Base-by-base conservation (phyloP, 2,888 invertebrate genomes). In the Phlogophora meticulosa region DNA sequence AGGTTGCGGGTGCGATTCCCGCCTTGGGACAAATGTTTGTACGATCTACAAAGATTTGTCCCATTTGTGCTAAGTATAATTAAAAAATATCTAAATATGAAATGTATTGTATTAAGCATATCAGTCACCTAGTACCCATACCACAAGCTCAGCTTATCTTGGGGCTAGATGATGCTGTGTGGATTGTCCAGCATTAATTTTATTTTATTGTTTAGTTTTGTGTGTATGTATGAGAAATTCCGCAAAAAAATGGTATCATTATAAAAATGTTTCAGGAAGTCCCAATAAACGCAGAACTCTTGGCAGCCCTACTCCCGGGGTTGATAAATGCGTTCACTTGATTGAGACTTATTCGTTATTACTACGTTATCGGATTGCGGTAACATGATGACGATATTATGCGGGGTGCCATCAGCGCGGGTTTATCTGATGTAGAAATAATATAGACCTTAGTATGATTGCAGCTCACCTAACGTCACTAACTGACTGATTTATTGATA, bases 341-440 rank as follows among this genome's bases (percentile, higher is more conserved):
- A 92, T 93, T 92, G 91, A 92, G 92, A 91, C 90, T 87, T 92
- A 90, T 90, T 87, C 88, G 82, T 86, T 88, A 89, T 90, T 88
- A 89, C 85, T 72, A 84, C 84, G 90, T 87, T 92, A 90, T 89
- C 91, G 82, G 78, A 81, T 86, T 82, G 80, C 81, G 79, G 77
- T 62, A 78, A 84, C 78, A 74, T 84, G 88, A 88, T 87, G 89
- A 88, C 88, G 86, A 87, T 87, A 90, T 89, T 90, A 89, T 88
- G 85, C 87, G 70, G 70, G 71, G 65, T 67, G 69, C 82, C 82
- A 85, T 84, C 84, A 83, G 77, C 72, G 71, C 71, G 71, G 78
- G 80, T 82, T 86, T 84, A 85, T 80, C 77, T 72, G 84, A 85
- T 85, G 83, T 80, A 81, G 83, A 84, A 87, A 85, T 83, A 82